Percentiles rank a stretch among this genome's conserved stretches.
These are phyloP conservation scores for Carassius gibelio DNA, from an alignment of 2,113 vertebrate species.

Conservation along the genomic window DNA sequence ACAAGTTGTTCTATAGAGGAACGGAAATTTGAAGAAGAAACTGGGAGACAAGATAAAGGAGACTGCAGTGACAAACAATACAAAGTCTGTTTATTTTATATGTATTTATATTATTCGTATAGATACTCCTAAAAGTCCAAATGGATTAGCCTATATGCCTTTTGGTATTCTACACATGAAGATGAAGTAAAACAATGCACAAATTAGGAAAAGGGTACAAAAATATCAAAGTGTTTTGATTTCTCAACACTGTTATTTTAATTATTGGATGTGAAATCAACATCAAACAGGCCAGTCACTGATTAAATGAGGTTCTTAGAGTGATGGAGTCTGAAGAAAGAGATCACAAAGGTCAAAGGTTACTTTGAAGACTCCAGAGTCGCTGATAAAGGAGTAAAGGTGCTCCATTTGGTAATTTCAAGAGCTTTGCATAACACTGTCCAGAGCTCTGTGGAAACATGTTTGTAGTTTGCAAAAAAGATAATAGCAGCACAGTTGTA, in stretches of 20 bases:
- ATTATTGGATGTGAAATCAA: background rate
- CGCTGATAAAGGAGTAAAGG: background rate
- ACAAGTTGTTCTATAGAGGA: background rate
- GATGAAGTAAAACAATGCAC: too few relatives aligned
- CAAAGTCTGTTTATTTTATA: too few relatives aligned
- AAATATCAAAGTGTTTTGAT: background rate
- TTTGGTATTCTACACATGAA: too few relatives aligned
- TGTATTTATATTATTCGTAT: too few relatives aligned
- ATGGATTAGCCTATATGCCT: too few relatives aligned
- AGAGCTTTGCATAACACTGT: background rate
- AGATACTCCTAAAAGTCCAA: too few relatives aligned
- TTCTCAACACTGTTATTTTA: background rate
- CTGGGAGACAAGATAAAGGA: background rate
- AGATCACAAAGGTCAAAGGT: slow-evolving; percentile 1
- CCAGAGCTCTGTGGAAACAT: background rate
- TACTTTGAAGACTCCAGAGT: background rate
- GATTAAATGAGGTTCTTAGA: background rate
- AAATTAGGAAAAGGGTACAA: too few relatives aligned
- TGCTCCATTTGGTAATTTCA: background rate
- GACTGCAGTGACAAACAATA: slow-evolving; percentile 2
- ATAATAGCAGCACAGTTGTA: background rate
- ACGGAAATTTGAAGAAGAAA: background rate
- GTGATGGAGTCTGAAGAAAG: background rate
- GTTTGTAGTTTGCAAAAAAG: background rate
- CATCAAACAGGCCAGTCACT: background rate